Evolutionary conservation across 1,140 invertebrate species (phyloP), one percentile per base, ranked within the genome.

Genomic region (Calliopsis andreniformis): DNA sequence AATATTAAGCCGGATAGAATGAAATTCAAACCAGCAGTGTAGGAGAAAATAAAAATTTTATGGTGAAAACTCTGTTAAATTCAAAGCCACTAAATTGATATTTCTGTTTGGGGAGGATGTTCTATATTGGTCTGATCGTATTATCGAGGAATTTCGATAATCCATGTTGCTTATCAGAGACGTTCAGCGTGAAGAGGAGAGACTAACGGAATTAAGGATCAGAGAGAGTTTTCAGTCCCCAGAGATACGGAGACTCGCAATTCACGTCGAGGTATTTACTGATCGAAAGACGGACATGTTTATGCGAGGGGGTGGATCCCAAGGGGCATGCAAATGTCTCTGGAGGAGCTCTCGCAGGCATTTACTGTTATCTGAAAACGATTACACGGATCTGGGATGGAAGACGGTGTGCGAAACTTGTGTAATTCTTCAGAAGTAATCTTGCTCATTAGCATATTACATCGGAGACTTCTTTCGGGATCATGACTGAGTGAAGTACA

Each of bases 221-320:
- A 30, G 42, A 20, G n/a, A 20, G 61, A 77, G 61, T 58, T 32
- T 49, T 28, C 12, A 42, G 35, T 70, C 53, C 16, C 64, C 20
- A 14, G 12, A 12, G 14, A 12, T 1, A 39, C 6, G 56, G n/a
- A 51, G 12, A 30, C 7, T 28, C 56, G 55, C 80, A 70, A 66
- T 80, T 82, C 78, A 43, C 71, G 16, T 62, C 45, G 42, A n/a
- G 70, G 42, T 71, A 71, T 77, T 80, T 53, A 70, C 47, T 18
- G 66, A 71, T 70, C 63, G 79, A 81, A 67, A 81, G 72, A 81
- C 66, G 63, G 66, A 61, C 72, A 70, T 82, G 79, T 82, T 82
- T 82, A 77, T 76, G 69, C 47, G 67, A 55, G n/a, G 18, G 62
- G 45, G 35, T 28, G 25, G 47, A 23, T 61, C 79, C 79, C 61